Evolutionary conservation across 2,797 vertebrate genomes (phyloP).

Genomic region (Taenioides sp.): DNA sequence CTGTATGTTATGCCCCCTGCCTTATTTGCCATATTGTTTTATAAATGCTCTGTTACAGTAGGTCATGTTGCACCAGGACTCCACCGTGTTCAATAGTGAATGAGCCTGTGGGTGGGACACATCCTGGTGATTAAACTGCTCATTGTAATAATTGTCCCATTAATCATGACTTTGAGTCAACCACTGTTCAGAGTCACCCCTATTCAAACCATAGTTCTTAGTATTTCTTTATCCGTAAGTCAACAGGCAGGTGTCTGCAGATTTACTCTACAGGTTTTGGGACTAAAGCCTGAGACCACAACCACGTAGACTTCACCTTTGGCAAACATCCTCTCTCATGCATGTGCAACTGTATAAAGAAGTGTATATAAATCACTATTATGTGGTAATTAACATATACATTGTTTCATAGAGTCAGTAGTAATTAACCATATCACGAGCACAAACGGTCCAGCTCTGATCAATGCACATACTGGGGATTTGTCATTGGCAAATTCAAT

Average conservation of each 20-base stretch:
- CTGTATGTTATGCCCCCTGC: background rate
- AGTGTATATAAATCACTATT: background rate
- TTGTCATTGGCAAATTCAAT: too few species aligned
- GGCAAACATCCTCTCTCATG: conserved; percentile 49
- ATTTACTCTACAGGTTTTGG: conserved; percentile 32
- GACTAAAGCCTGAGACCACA: conserved; percentile 28
- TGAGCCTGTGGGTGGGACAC: conserved; percentile 22
- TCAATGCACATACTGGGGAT: background rate
- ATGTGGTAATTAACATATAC: background rate
- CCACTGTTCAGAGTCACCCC: conserved; percentile 32
- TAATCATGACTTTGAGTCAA: conserved; percentile 44
- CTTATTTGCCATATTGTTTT: background rate
- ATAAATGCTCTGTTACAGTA: background rate
- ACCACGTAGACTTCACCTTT: conserved; percentile 53
- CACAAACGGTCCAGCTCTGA: background rate
- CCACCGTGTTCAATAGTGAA: background rate
- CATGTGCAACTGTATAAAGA: background rate
- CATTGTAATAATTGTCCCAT: conserved; percentile 23
- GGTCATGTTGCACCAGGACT: background rate
- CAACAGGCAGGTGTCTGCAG: conserved; percentile 47
- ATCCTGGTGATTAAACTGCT: conserved; percentile 15
- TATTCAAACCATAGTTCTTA: conserved; percentile 19
- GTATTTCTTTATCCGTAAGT: conserved; percentile 42
- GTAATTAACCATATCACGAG: background rate
- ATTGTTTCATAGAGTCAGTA: background rate